Percentiles rank a stretch among this genome's conserved stretches.
phyloP scores from a whole-genome alignment of 2,113 vertebrate species.

The Synodontis membranacea region DNA sequence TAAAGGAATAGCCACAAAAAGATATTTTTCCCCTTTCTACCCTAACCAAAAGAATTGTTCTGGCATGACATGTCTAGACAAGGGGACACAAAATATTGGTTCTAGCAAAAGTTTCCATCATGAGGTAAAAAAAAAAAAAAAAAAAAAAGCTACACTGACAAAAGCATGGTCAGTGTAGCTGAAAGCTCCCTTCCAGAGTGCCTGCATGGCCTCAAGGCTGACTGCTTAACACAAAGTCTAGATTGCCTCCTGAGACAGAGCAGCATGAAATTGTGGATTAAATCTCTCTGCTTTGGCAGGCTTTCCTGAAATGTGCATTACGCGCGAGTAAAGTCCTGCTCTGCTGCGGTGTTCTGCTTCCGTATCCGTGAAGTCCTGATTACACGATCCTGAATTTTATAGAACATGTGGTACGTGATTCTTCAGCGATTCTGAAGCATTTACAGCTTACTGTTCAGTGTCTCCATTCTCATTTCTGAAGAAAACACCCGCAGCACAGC shows the following conservation, averaged over 20 bases:
- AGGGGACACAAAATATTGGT: background rate
- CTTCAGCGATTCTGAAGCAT: background rate
- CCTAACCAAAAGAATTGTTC: constrained; percentile 1
- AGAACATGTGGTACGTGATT: constrained; percentile 9
- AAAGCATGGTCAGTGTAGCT: background rate
- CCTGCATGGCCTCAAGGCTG: constrained; percentile 1
- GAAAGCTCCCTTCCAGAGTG: background rate
- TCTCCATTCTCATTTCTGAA: background rate
- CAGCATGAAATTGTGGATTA: constrained; percentile 14
- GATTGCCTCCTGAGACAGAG: constrained; percentile 10
- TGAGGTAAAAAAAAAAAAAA: background rate
- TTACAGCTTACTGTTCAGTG: background rate
- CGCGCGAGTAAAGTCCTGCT: constrained; percentile 14
- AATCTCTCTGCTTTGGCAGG: constrained; percentile 25
- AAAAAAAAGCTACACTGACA: background rate
- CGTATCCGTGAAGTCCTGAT: constrained; percentile 2
- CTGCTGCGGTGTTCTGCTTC: background rate
- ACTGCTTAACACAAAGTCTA: constrained; percentile 25
- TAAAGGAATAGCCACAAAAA: background rate
- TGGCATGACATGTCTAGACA: background rate
- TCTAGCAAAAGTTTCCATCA: background rate
- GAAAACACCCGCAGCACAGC: background rate
- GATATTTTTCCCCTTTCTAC: background rate
- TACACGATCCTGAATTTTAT: constrained; percentile 6
- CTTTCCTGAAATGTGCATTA: constrained; percentile 6